These are phyloP conservation scores for Temnothorax nylanderi DNA, from an alignment of 1,140 invertebrate species.

Conservation along the genomic window DNA sequence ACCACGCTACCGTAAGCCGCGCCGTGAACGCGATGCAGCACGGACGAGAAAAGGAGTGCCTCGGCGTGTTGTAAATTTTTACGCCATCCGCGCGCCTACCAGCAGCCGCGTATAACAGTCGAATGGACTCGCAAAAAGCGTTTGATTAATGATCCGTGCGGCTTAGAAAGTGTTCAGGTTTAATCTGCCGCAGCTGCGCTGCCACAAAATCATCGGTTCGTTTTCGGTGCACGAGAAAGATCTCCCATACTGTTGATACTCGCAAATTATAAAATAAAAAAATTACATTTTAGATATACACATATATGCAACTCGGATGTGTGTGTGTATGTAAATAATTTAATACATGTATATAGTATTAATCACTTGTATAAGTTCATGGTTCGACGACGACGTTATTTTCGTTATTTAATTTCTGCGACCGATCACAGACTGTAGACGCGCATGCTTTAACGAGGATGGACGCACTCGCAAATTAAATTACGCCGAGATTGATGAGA, in stretches of 20 bases:
- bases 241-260: neutral
- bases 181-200: slow-evolving; percentile 28
- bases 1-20: neutral
- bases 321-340: neutral
- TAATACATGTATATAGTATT: too few relatives aligned
- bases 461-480: slow-evolving; percentile 45
- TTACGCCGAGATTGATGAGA: slow-evolving; percentile 53
- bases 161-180: neutral
- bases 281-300: neutral
- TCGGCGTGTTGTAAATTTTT: slow-evolving; percentile 44
- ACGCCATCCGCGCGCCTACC: slow-evolving; percentile 34
- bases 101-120: slow-evolving; percentile 35
- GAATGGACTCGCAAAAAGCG: slow-evolving; percentile 37
- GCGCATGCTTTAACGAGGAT: slow-evolving; percentile 19
- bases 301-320: neutral
- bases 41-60: neutral
- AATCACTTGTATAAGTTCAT: neutral
- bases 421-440: slow-evolving; percentile 19
- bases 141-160: slow-evolving; percentile 56
- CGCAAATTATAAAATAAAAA: neutral
- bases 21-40: slow-evolving; percentile 3
- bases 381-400: neutral
- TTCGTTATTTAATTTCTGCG: slow-evolving; percentile 34
- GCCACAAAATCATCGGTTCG: slow-evolving; percentile 16
- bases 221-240: neutral